A percentile compares a stretch with the other conserved stretches of the same genome.
Evolutionary conservation across 2,113 vertebrate genomes (phyloP).

Genomic region (Xyrauchen texanus): DNA sequence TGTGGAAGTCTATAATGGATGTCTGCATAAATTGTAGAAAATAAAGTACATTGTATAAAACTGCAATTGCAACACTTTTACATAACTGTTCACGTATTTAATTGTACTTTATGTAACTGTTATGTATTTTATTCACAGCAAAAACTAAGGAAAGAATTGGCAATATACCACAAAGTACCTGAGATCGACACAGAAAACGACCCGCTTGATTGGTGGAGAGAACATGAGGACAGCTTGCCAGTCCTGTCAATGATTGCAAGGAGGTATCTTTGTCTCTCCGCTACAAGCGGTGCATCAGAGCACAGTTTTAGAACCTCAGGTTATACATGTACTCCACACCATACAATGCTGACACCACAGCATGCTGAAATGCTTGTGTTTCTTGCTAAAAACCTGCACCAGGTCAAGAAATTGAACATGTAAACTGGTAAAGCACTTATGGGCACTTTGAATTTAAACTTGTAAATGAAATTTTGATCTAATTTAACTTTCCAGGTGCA

Average conservation of each 20-base stretch:
- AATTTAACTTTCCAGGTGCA: too few species aligned
- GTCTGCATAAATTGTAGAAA: not conserved
- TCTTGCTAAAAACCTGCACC: not conserved
- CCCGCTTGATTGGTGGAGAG: not conserved
- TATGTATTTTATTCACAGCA: not conserved
- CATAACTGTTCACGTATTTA: not conserved
- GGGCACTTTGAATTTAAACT: not conserved
- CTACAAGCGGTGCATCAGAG: not conserved
- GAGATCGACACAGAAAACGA: not conserved
- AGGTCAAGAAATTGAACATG: not conserved
- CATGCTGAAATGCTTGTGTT: not conserved
- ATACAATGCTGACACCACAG: not conserved
- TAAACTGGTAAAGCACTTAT: not conserved
- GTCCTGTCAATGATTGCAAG: not conserved
- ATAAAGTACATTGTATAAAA: too few species aligned
- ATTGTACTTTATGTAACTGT: not conserved
- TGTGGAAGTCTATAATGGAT: not conserved
- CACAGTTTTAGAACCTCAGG: not conserved
- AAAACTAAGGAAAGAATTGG: not conserved
- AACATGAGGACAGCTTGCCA: not conserved
- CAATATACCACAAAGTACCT: not conserved
- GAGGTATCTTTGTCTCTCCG: not conserved
- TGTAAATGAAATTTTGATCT: too few species aligned
- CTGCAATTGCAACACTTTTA: too few species aligned
- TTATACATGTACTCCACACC: not conserved